Conservation (phyloP, 2,888 invertebrate species). For the Nephrotoma flavescens region DNA sequence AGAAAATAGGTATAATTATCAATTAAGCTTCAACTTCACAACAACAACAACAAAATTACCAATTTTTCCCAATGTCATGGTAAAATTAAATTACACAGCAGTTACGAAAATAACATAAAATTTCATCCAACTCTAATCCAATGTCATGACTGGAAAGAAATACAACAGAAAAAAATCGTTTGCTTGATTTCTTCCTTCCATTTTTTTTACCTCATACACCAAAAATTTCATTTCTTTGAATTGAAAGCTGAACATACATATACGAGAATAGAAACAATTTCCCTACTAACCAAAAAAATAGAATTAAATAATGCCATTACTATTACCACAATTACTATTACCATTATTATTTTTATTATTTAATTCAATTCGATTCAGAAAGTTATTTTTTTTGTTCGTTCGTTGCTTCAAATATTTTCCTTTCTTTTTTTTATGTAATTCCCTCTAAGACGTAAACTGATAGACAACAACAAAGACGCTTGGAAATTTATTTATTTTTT, state of each 20-base stretch:
- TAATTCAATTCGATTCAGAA: not conserved
- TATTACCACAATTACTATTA: not conserved
- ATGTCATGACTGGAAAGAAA: not conserved
- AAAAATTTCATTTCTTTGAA: not conserved
- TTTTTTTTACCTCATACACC: not conserved
- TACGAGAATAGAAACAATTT: not conserved
- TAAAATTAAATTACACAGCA: not conserved
- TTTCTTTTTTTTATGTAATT: not conserved
- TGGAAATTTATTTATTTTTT: not conserved
- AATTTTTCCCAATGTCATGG: not conserved
- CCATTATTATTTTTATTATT: not conserved
- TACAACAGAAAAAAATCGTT: not conserved
- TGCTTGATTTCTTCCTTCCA: not conserved
- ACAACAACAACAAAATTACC: not conserved
- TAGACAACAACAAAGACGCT: not conserved
- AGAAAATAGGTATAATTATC: not conserved
- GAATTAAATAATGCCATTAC: not conserved
- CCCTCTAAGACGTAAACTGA: not conserved
- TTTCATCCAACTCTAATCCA: not conserved
- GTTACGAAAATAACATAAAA: not conserved
- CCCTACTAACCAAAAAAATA: not conserved
- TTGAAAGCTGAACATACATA: not conserved
- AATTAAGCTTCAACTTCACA: not conserved
- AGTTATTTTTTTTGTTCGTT: not conserved
- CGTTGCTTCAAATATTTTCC: not conserved